Base-by-base conservation (phyloP, 2,888 invertebrate species). In the Drosophila setosimentum region DNA sequence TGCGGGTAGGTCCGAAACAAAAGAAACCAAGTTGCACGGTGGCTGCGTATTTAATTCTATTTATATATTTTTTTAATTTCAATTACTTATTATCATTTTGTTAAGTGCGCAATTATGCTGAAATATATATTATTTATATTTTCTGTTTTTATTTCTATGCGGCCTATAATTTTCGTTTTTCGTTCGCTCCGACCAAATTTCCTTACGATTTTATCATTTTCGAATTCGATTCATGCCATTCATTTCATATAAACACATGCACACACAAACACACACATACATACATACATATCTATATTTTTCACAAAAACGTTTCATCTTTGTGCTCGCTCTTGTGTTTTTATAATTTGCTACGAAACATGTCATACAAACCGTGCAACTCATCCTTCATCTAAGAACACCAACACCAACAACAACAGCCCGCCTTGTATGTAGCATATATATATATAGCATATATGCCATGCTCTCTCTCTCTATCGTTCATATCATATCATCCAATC, bases 1-100 rank as follows among this genome's bases (percentile, higher is more conserved):
- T 89, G 84, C 87, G 84, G 76, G 62, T 84, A 85, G 89, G 87
- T 89, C 82, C 70, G 71, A 76, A 73, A 68, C 42, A 40, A 76
- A 76, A 40, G 73, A 76, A 70, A 67, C 57, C 67, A 83, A 86
- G 85, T 91, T 91, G 92, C 92, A 91, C 91, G 91, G 92, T 92
- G 92, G 91, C 92, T 92, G 92, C 89, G 83, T 81, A 89, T 62
- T 74, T 57, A 59, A 58, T 73, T 69, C 57, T 57, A 50, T 50
- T 49, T 40, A 24, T 16, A 24, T 24, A 45, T 54, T 61, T 50
- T 60, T 16, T n/a, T n/a, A n/a, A 49, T 68, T 66, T 65, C 40
- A 59, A 62, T 76, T 73, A 35, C 11, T 21, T 53, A 35, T 70
- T 80, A 70, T 61, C 32, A 51, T 78, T 76, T 78, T 48, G 50